phyloP scores from a whole-genome alignment of 2,113 vertebrate species.

The Andinoacara biseriatus region DNA sequence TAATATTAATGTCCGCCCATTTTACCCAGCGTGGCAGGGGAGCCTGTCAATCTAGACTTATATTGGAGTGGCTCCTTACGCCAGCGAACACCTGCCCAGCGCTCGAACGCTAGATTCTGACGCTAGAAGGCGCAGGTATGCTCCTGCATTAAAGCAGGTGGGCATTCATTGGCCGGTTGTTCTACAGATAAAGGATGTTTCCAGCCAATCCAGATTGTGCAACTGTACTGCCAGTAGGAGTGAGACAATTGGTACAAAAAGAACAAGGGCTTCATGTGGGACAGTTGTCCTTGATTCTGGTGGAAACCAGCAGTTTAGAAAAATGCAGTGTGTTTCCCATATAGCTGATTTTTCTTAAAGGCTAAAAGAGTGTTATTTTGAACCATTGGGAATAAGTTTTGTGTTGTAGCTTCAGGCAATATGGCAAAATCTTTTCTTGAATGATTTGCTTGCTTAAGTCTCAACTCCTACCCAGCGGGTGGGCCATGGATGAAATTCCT shows the following conservation, averaged over 20 bases:
- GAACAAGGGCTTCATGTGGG: conserved; percentile 50
- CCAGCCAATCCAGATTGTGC: conserved; percentile 41
- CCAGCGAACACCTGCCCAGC: conserved; percentile 47
- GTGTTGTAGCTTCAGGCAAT: conserved; percentile 51
- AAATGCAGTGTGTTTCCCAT: not conserved
- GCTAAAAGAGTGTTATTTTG: conserved; percentile 33
- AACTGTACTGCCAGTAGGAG: conserved; percentile 40
- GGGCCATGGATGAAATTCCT: conserved; percentile 60
- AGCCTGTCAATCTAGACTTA: conserved; percentile 72
- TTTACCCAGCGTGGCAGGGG: conserved; percentile 71
- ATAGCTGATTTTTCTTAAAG: not conserved
- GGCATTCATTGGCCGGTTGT: conserved; percentile 41
- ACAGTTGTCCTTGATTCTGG: conserved; percentile 44
- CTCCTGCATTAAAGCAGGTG: conserved; percentile 3
- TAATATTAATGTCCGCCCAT: conserved; percentile 79
- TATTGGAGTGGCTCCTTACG: conserved; percentile 43
- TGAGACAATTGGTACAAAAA: conserved; percentile 24
- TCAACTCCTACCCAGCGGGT: conserved; percentile 52
- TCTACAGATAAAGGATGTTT: conserved; percentile 34
- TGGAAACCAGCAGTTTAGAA: not conserved
- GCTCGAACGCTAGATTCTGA: not conserved
- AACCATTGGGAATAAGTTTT: conserved; percentile 48
- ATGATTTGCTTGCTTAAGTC: conserved; percentile 70
- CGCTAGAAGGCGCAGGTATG: conserved; percentile 48
- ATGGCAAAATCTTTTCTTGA: conserved; percentile 62